These are phyloP conservation scores for Rutilus rutilus DNA, from an alignment of 2,113 vertebrate genomes.

Conservation along the genomic window DNA sequence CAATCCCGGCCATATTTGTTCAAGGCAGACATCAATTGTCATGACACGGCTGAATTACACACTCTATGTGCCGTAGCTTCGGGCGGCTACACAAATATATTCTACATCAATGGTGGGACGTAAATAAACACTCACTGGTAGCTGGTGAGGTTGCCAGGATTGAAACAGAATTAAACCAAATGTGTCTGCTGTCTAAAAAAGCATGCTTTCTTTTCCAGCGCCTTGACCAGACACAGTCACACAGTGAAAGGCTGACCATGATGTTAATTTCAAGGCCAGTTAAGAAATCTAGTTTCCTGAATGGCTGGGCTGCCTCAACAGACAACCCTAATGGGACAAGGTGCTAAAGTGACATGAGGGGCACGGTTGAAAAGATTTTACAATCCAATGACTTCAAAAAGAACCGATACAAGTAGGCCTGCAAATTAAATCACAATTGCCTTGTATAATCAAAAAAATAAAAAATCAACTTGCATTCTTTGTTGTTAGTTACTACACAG, in stretches of 20 bases:
- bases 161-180: neutral
- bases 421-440: neutral
- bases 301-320: neutral
- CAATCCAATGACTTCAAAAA: neutral
- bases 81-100: conserved; percentile 44
- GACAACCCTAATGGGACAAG: neutral
- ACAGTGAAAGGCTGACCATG: neutral
- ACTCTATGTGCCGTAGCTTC: conserved; percentile 32
- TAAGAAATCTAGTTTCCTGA: neutral
- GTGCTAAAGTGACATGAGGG: neutral
- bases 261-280: conserved; percentile 15
- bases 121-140: conserved; percentile 39
- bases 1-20: conserved; percentile 51
- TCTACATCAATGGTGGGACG: conserved; percentile 43
- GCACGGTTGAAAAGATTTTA: neutral
- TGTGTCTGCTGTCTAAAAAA: conserved; percentile 1
- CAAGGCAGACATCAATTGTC: conserved; percentile 46
- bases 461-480: neutral
- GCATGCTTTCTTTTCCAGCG: neutral
- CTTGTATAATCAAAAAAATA: neutral
- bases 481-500: neutral
- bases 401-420: neutral
- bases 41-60: conserved; percentile 41
- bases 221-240: neutral
- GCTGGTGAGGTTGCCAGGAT: neutral